Conservation (phyloP, 2,797 vertebrate genomes). For the Notolabrus celidotus region DNA sequence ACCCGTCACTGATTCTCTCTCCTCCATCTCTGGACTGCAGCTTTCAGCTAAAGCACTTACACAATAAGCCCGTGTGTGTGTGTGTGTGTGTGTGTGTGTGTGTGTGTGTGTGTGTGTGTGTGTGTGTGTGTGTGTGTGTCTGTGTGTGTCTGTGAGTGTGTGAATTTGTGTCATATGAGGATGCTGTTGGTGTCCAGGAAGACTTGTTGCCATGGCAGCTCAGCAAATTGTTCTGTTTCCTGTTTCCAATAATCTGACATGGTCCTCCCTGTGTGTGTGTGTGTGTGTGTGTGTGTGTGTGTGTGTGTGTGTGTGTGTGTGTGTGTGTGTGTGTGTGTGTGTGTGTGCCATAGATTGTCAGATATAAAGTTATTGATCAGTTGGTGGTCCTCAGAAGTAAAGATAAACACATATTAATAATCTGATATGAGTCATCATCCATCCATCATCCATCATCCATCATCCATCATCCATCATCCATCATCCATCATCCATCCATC, state of each 20-base stretch:
- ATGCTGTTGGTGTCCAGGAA: not conserved
- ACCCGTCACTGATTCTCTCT: not conserved
- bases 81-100: not conserved
- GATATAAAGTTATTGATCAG: too few relatives aligned
- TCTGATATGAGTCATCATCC: too few relatives aligned
- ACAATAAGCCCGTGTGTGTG: not conserved
- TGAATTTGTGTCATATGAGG: not conserved
- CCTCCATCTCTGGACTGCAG: not conserved
- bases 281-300: not conserved
- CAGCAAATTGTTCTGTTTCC: constrained; percentile 14
- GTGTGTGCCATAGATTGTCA: too few relatives aligned
- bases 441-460: too few relatives aligned
- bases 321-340: too few relatives aligned
- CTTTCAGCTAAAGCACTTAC: not conserved
- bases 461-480: too few relatives aligned
- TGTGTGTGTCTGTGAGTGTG: constrained; percentile 9
- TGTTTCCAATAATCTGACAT: constrained; percentile 27
- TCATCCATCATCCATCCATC: too few relatives aligned
- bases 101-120: constrained; percentile 11
- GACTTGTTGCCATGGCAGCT: constrained; percentile 21
- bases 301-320: not conserved
- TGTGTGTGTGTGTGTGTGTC: constrained; percentile 4
- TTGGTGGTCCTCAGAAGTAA: too few relatives aligned
- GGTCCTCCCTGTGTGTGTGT: not conserved
- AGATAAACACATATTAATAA: too few relatives aligned